Conservation (phyloP, 2,797 vertebrate species). For the Petrocephalus sullivani region DNA sequence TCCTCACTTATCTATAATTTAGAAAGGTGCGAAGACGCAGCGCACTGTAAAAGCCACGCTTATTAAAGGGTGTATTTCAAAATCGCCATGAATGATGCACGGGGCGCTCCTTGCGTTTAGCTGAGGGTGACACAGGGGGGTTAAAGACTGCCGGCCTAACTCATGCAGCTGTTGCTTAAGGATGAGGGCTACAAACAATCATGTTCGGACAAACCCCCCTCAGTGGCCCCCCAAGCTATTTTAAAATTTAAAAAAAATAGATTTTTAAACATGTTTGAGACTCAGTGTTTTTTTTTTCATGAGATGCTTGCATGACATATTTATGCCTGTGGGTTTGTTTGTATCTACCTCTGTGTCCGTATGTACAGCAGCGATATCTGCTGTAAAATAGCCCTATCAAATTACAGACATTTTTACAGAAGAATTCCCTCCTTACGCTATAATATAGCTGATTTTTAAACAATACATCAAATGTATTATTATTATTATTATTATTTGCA, state of each 20-base stretch:
- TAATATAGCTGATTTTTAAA: neutral
- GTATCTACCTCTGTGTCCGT: neutral
- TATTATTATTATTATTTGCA: neutral
- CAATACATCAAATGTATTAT: neutral
- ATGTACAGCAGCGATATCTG: neutral
- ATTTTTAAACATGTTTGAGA: neutral
- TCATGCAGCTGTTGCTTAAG: neutral
- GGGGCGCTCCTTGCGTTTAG: neutral
- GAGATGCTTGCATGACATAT: neutral
- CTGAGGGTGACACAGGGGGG: neutral
- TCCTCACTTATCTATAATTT: conserved; percentile 30
- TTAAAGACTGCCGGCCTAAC: neutral
- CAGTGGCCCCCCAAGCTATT: neutral
- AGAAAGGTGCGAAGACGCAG: conserved; percentile 14
- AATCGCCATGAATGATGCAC: conserved; percentile 14
- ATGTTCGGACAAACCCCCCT: neutral
- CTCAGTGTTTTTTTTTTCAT: neutral
- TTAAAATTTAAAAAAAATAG: neutral
- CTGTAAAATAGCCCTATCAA: neutral
- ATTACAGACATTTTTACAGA: neutral
- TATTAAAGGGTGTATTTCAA: conserved; percentile 32
- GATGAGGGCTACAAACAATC: neutral
- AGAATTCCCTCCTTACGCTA: neutral
- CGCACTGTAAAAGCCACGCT: conserved; percentile 11
- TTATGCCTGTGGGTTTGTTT: neutral